Base-by-base conservation (phyloP, 2,113 vertebrate species). In the Ceyx cyanopectus region DNA sequence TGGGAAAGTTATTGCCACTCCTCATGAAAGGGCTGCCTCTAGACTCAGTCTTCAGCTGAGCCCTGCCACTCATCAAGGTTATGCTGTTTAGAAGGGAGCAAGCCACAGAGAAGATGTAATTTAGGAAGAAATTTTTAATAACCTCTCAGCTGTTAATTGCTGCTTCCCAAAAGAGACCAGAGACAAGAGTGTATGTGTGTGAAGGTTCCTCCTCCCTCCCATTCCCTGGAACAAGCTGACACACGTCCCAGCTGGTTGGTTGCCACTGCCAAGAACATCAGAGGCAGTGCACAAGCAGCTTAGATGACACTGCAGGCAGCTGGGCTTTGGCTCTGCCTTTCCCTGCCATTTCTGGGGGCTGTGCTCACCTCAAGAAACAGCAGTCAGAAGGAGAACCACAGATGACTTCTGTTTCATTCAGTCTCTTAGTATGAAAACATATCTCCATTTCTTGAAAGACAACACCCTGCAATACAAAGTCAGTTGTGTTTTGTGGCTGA, bases 251-350 rank as follows among this genome's bases (percentile, higher is more conserved):
- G 95, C 86, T 96, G 93, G 93, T 90, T 90, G 37, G 91, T n/a
- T 93, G 89, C 95, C 93, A 96, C 81, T 96, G 94, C 95, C 94
- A 95, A 94, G 87, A 92, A 93, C 93, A 95, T 94, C 91, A 96
- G 93, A 94, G 93, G 93, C 95, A 96, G 94, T 61, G 66, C 80
- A 93, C 89, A 94, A 95, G 84, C 93, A 95, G 91, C 87, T 94
- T 94, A 90, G 89, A 93, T 86, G 91, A 90, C 95, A 94, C 86
- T 89, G 37, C 37, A 96, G 89, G 48, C 95, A 96, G 89, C 87
- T 94, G 94, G 86, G 84, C 32, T 81, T 92, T 96, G 93, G 81
- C 78, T 93, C 73, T 94, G 90, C 65, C 73, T 83, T 92, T 86
- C 60, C 76, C 80, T 95, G 94, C 91, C 53, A 4, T 90, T 95